phyloP scores from a whole-genome alignment of 1,140 invertebrate species.

The Stenopsyche tienmushanensis region DNA sequence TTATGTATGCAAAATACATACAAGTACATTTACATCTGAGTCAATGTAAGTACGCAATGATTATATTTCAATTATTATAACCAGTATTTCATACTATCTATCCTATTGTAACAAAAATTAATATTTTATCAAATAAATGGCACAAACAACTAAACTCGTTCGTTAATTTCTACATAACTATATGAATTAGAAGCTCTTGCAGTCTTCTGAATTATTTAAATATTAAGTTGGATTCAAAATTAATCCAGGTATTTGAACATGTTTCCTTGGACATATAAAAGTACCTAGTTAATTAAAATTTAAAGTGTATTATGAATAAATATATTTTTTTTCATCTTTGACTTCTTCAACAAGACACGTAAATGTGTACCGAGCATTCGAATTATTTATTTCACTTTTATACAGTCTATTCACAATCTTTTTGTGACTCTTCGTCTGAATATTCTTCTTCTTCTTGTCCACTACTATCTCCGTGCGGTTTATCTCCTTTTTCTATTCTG shows the following conservation, averaged over 20 bases:
- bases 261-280: not conserved
- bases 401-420: slow-evolving; percentile 41
- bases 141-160: slow-evolving; percentile 36
- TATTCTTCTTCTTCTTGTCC: slow-evolving; percentile 51
- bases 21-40: slow-evolving; percentile 24
- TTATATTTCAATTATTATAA: slow-evolving; percentile 13
- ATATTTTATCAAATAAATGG: slow-evolving; percentile 34
- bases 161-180: slow-evolving; percentile 34
- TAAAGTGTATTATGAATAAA: slow-evolving; percentile 5
- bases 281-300: slow-evolving; percentile 2
- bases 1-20: slow-evolving; percentile 46
- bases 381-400: slow-evolving; percentile 5
- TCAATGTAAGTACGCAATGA: slow-evolving; percentile 2
- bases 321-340: not conserved
- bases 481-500: slow-evolving; percentile 36
- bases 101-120: slow-evolving; percentile 23
- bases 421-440: slow-evolving; percentile 51
- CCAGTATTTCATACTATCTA: slow-evolving; percentile 22
- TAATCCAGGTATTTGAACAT: slow-evolving; percentile 8
- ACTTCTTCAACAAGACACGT: not conserved
- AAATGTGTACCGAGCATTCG: slow-evolving; percentile 6
- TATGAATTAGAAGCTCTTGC: slow-evolving; percentile 38
- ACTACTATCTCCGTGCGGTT: slow-evolving; percentile 48
- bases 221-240: slow-evolving; percentile 4
- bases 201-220: slow-evolving; percentile 34